A percentile compares a stretch with the other conserved stretches of the same genome.
Evolutionary conservation across 2,113 vertebrate genomes (phyloP).

Genomic region (Chlamydotis undulata): DNA sequence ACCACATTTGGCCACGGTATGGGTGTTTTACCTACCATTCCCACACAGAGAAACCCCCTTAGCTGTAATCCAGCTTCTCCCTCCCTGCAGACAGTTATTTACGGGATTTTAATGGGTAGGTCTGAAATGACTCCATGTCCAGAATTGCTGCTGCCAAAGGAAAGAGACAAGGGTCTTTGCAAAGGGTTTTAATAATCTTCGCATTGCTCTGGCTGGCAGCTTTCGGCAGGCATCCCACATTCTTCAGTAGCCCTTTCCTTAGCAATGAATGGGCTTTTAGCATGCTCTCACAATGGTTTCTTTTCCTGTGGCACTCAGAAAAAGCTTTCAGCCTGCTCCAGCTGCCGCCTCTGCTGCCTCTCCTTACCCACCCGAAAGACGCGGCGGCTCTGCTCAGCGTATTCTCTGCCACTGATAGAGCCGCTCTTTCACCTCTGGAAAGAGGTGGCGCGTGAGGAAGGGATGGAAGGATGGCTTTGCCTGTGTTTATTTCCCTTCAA

Average conservation of each 20-base stretch:
- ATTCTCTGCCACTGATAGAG: neutral
- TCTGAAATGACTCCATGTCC: neutral
- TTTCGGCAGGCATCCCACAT: conserved; percentile 40
- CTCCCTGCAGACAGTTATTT: conserved; percentile 26
- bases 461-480: neutral
- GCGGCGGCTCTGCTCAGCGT: neutral
- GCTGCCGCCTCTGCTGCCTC: neutral
- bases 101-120: conserved; percentile 16
- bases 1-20: neutral
- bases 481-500: neutral
- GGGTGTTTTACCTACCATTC: neutral
- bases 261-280: conserved; percentile 69
- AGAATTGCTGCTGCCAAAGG: conserved; percentile 10
- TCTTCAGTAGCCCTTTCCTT: conserved; percentile 60
- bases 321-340: conserved; percentile 53
- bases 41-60: neutral
- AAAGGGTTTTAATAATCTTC: conserved; percentile 33
- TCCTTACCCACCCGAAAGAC: neutral
- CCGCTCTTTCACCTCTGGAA: neutral
- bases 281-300: neutral
- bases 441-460: neutral
- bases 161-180: neutral
- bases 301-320: conserved; percentile 37
- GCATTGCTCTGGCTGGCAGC: conserved; percentile 1
- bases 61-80: neutral